Evolutionary conservation across 2,888 invertebrate species (phyloP).

Genomic region (Cheilosia vulpina): DNA sequence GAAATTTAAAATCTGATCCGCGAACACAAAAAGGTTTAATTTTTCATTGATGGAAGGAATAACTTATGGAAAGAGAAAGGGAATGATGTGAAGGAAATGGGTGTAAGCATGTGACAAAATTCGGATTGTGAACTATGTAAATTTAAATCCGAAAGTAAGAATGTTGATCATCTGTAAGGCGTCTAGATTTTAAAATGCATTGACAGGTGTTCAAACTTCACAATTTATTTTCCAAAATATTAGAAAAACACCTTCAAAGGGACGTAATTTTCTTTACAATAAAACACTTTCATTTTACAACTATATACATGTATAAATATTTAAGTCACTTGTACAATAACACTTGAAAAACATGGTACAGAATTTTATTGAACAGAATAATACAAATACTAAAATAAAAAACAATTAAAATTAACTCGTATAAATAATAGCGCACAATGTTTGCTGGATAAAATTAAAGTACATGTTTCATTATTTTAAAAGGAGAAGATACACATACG

Average conservation of each 20-base stretch:
- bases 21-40: no score
- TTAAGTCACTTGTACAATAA: slow-evolving; percentile 46
- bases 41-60: not conserved
- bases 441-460: slow-evolving; percentile 13
- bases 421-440: slow-evolving; percentile 8
- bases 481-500: slow-evolving; percentile 20
- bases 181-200: no score
- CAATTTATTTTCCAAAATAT: no score
- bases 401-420: not conserved
- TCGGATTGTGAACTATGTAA: no score
- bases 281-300: slow-evolving; percentile 18
- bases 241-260: no score
- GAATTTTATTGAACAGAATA: slow-evolving; percentile 10
- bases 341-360: slow-evolving; percentile 9
- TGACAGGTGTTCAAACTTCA: no score
- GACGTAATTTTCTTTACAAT: not conserved
- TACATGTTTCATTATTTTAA: not conserved
- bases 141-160: no score
- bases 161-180: no score
- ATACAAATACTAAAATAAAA: slow-evolving; percentile 8
- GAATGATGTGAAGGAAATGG: no score
- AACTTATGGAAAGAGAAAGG: no score
- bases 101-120: no score
- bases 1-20: not conserved
- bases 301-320: slow-evolving; percentile 52